phyloP scores from a whole-genome alignment of 2,888 invertebrate species.

The Notocelia uddmanniana region DNA sequence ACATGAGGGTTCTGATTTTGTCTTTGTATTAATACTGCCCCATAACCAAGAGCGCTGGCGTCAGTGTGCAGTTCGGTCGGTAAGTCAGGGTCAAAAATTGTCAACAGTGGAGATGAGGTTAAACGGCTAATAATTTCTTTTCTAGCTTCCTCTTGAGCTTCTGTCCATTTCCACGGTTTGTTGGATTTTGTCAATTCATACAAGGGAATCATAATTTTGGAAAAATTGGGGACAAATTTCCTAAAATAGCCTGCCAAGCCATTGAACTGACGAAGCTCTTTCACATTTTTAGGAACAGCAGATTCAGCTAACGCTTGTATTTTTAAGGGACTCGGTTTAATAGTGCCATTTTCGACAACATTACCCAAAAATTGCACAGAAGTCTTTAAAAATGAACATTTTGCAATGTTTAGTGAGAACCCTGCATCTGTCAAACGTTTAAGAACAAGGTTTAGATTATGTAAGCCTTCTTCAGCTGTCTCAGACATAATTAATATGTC shows the following conservation, averaged over 20 bases:
- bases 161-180: constrained; percentile 43
- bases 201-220: constrained; percentile 35
- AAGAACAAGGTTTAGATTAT: constrained; percentile 31
- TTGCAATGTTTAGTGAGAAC: constrained; percentile 44
- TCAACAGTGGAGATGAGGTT: constrained; percentile 41
- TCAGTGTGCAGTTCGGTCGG: constrained; percentile 48
- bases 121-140: constrained; percentile 36
- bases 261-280: constrained; percentile 49
- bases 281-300: constrained; percentile 44
- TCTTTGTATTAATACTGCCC: constrained; percentile 45
- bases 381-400: constrained; percentile 47
- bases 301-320: constrained; percentile 40
- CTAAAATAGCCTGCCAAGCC: constrained; percentile 51
- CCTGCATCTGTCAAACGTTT: constrained; percentile 33
- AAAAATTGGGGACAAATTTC: constrained; percentile 44
- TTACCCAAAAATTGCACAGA: constrained; percentile 46
- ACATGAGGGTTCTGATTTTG: background rate
- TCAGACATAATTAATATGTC: constrained; percentile 43
- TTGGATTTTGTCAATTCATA: constrained; percentile 38
- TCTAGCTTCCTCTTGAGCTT: constrained; percentile 36
- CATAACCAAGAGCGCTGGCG: constrained; percentile 47
- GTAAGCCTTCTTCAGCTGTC: constrained; percentile 38
- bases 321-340: constrained; percentile 42
- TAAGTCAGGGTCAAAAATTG: constrained; percentile 41
- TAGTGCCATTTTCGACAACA: constrained; percentile 21